These are phyloP conservation scores for Mesopsocus fuscifrons DNA, from an alignment of 2,888 invertebrate species.

Conservation along the genomic window DNA sequence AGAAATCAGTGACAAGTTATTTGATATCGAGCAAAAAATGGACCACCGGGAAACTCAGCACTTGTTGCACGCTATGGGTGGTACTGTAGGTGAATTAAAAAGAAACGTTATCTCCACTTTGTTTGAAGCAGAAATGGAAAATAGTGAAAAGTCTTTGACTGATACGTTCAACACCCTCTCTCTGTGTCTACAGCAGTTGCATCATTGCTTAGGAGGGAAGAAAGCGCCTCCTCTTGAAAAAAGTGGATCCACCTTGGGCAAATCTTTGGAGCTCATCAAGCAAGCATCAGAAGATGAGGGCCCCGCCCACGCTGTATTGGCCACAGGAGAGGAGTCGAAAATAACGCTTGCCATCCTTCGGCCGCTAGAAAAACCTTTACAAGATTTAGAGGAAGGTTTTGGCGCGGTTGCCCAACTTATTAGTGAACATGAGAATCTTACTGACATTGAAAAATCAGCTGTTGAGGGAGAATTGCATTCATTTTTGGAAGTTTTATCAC, in stretches of 20 bases:
- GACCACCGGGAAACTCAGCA: constrained; percentile 15
- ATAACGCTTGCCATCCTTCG: constrained; percentile 12
- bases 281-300: constrained; percentile 9
- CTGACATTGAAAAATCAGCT: neutral
- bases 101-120: constrained; percentile 13
- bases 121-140: constrained; percentile 12
- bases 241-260: neutral
- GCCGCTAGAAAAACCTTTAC: constrained; percentile 16
- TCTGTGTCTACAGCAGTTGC: neutral
- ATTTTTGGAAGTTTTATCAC: constrained; percentile 3
- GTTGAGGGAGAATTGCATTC: neutral
- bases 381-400: constrained; percentile 15
- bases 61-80: neutral
- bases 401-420: constrained; percentile 16
- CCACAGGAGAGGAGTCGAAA: constrained; percentile 11
- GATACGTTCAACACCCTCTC: neutral
- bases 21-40: constrained; percentile 18
- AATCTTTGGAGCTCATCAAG: constrained; percentile 10
- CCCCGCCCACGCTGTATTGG: neutral
- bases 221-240: constrained; percentile 1
- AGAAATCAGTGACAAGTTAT: constrained; percentile 17
- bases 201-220: neutral
- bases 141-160: neutral
- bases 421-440: constrained; percentile 12
- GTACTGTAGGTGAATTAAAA: constrained; percentile 5